Percentiles rank a stretch among this genome's conserved stretches.
Conservation (phyloP, 1,140 invertebrate species). For the Musca domestica region DNA sequence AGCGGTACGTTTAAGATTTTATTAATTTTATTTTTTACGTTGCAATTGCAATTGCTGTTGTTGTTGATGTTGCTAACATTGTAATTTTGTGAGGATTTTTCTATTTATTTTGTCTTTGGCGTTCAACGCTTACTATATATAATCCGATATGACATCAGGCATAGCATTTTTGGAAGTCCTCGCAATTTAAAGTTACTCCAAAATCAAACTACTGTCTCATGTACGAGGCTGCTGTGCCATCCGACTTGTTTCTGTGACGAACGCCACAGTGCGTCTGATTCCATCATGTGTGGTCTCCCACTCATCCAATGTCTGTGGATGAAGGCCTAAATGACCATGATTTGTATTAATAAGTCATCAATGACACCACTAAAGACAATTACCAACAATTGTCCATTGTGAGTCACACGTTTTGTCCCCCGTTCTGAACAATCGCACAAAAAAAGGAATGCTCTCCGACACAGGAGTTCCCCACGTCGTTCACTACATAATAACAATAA, state of each 20-base stretch:
- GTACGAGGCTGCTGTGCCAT: too few species aligned
- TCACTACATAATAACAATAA: too few species aligned
- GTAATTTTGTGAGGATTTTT: neutral
- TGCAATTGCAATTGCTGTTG: neutral
- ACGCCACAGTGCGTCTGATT: neutral
- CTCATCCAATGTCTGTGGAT: conserved; percentile 4
- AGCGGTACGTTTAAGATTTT: neutral
- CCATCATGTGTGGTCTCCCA: conserved; percentile 9
- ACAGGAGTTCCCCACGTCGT: neutral
- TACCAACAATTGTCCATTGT: conserved; percentile 40
- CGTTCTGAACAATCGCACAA: neutral
- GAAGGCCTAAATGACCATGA: neutral
- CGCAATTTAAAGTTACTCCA: too few species aligned
- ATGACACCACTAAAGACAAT: conserved; percentile 37
- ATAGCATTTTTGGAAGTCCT: too few species aligned
- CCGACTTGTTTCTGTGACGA: too few species aligned
- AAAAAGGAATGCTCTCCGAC: too few species aligned
- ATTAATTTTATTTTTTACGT: too few species aligned
- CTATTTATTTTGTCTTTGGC: neutral
- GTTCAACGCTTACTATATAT: neutral
- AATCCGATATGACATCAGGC: too few species aligned
- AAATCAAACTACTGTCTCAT: too few species aligned
- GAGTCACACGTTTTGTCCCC: conserved; percentile 29
- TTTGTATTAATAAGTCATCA: conserved; percentile 14
- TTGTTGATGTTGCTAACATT: neutral